Percentiles rank a stretch among this genome's conserved stretches.
These are phyloP conservation scores for Litoditis marina DNA, from an alignment of 2,888 invertebrate genomes.

Conservation along the genomic window DNA sequence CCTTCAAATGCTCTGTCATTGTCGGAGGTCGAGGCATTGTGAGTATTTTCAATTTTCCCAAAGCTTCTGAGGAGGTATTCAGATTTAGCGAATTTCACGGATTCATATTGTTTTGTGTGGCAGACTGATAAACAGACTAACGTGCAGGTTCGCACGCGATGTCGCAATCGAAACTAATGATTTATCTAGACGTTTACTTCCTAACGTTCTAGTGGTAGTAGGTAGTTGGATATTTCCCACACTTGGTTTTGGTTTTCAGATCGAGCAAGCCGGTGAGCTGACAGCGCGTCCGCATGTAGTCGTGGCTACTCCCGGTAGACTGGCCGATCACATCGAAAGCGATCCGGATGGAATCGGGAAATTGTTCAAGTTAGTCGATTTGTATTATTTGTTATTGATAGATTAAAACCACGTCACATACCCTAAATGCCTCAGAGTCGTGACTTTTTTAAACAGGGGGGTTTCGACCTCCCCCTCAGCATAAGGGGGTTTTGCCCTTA, in stretches of 20 bases:
- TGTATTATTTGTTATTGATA: too few relatives aligned
- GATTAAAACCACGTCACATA: neutral
- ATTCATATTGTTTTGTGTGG: too few relatives aligned
- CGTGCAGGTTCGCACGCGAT: neutral
- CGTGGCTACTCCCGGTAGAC: constrained; percentile 88
- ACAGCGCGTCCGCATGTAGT: constrained; percentile 85
- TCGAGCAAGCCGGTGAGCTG: constrained; percentile 80
- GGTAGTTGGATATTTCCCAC: neutral
- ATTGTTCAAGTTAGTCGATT: constrained; percentile 66
- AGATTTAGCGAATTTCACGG: too few relatives aligned
- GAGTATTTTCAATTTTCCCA: constrained; percentile 64
- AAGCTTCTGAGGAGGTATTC: neutral
- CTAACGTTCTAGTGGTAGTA: too few relatives aligned
- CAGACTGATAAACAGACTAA: neutral
- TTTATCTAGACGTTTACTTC: too few relatives aligned
- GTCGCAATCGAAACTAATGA: neutral
- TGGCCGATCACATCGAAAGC: constrained; percentile 87
- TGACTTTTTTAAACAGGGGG: too few relatives aligned
- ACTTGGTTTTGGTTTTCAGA: constrained; percentile 58
- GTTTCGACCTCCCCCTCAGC: too few relatives aligned
- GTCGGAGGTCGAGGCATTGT: constrained; percentile 71
- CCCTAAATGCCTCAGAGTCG: too few relatives aligned
- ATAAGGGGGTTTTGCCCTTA: too few relatives aligned
- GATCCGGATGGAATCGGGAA: constrained; percentile 61
- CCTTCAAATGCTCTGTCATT: constrained; percentile 78